Conservation (phyloP, 1,140 invertebrate genomes). For the Zaprionus lachaisei region DNA sequence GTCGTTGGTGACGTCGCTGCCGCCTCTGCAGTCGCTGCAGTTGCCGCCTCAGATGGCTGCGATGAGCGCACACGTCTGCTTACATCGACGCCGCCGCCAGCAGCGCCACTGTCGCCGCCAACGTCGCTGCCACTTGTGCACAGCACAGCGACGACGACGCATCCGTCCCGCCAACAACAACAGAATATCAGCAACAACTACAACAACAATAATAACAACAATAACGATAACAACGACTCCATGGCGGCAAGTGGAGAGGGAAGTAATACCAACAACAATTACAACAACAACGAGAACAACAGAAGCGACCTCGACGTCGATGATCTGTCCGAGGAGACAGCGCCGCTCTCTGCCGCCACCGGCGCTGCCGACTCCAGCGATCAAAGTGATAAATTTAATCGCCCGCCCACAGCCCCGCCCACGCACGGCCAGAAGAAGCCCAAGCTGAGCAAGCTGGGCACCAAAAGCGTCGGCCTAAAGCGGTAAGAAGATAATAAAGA, state of each 20-base stretch:
- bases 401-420: slow-evolving; percentile 47
- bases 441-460: slow-evolving; percentile 73
- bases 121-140: slow-evolving; percentile 69
- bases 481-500: slow-evolving; percentile 46
- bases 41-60: slow-evolving; percentile 39
- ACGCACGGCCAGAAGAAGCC: slow-evolving; percentile 62
- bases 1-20: slow-evolving; percentile 16
- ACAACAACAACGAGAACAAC: slow-evolving; percentile 49
- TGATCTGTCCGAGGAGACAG: slow-evolving; percentile 53
- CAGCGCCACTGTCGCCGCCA: slow-evolving; percentile 46
- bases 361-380: slow-evolving; percentile 65
- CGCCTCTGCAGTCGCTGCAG: slow-evolving; percentile 34
- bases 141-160: slow-evolving; percentile 41
- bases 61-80: slow-evolving; percentile 70
- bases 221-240: slow-evolving; percentile 53
- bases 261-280: slow-evolving; percentile 32
- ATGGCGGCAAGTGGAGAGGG: slow-evolving; percentile 28
- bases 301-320: slow-evolving; percentile 46
- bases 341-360: not conserved
- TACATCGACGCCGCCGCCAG: slow-evolving; percentile 22
- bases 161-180: slow-evolving; percentile 53
- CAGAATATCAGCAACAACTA: slow-evolving; percentile 40
- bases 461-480: slow-evolving; percentile 76
- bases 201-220: slow-evolving; percentile 55
- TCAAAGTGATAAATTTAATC: slow-evolving; percentile 74